Evolutionary conservation across 2,888 invertebrate genomes (phyloP).

Genomic region (Xylocampa areola): DNA sequence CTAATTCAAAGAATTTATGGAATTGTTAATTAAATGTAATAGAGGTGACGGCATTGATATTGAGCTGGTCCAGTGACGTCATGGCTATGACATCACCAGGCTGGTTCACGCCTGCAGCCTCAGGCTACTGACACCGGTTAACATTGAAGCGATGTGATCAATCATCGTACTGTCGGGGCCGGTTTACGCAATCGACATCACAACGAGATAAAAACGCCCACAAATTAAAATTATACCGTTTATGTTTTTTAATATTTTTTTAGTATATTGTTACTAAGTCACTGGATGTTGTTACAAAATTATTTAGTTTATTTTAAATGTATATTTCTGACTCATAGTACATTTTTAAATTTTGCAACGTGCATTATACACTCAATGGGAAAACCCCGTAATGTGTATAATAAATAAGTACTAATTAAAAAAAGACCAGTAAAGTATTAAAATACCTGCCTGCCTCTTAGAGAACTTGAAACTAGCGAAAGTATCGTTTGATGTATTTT

Average conservation of each 20-base stretch:
- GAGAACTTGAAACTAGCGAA: too few relatives aligned
- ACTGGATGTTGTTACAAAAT: too few relatives aligned
- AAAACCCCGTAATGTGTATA: too few relatives aligned
- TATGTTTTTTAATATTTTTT: conserved; percentile 23
- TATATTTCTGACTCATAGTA: too few relatives aligned
- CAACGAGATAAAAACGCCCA: conserved; percentile 64
- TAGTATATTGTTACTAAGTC: too few relatives aligned
- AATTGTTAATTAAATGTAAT: conserved; percentile 47
- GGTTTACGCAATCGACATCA: conserved; percentile 67
- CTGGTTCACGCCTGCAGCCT: conserved; percentile 58
- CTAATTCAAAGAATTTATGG: conserved; percentile 20
- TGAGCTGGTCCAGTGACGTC: conserved; percentile 62
- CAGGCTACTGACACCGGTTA: conserved; percentile 40
- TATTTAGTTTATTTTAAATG: too few relatives aligned
- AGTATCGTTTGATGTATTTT: too few relatives aligned
- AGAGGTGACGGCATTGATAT: conserved; percentile 49
- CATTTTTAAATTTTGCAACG: too few relatives aligned
- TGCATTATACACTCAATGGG: too few relatives aligned
- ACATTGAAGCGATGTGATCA: conserved; percentile 57
- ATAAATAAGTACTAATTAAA: too few relatives aligned
- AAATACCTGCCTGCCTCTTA: too few relatives aligned
- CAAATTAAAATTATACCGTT: conserved; percentile 58
- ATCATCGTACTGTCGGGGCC: conserved; percentile 59
- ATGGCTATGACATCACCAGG: conserved; percentile 70
- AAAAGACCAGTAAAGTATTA: too few relatives aligned